These are phyloP conservation scores for Acridotheres tristis DNA, from an alignment of 2,797 vertebrate genomes.

Conservation along the genomic window DNA sequence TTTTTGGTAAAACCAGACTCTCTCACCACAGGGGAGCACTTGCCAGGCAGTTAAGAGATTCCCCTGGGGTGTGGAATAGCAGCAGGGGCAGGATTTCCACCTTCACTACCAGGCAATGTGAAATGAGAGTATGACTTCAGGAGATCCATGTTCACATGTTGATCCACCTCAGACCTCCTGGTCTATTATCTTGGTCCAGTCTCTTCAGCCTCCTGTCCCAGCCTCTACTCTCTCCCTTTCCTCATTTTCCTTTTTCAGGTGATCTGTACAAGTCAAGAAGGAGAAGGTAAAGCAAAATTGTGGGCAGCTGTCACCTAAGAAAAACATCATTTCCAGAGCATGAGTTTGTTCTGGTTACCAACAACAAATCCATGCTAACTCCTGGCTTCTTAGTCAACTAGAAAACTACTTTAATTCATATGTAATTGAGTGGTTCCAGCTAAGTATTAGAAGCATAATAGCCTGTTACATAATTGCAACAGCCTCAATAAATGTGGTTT, in stretches of 20 bases:
- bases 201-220: not conserved
- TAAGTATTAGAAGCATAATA: constrained; percentile 60
- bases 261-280: not conserved
- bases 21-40: not conserved
- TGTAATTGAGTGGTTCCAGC: constrained; percentile 32
- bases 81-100: not conserved
- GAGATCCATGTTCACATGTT: not conserved
- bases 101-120: not conserved
- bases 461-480: constrained; percentile 42
- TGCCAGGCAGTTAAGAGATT: not conserved
- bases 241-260: not conserved
- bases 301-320: not conserved
- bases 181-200: not conserved
- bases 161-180: not conserved
- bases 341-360: not conserved
- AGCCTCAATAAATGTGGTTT: constrained; percentile 54
- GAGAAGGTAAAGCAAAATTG: not conserved
- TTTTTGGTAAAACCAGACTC: not conserved
- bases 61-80: not conserved
- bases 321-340: not conserved
- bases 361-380: not conserved
- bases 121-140: not conserved
- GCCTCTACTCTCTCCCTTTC: not conserved
- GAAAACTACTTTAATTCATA: constrained; percentile 21
- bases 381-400: not conserved